phyloP scores from a whole-genome alignment of 2,888 invertebrate genomes.

The Coecobrya sp. region DNA sequence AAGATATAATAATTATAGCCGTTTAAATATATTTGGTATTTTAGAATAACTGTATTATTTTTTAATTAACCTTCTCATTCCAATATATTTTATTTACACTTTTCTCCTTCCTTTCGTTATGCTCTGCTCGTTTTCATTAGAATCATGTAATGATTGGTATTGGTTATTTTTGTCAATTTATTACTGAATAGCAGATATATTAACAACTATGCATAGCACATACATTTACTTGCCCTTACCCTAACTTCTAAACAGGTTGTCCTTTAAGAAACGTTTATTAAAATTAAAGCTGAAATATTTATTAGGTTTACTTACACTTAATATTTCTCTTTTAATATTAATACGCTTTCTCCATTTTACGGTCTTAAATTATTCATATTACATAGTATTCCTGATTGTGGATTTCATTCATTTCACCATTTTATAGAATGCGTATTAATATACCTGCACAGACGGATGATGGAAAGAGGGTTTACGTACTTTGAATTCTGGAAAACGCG shows the following conservation, averaged over 20 bases:
- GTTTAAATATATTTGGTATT: background rate
- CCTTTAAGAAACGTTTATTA: too few species aligned
- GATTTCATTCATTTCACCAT: background rate
- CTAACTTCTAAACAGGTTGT: too few species aligned
- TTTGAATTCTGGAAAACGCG: background rate
- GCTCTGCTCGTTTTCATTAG: too few species aligned
- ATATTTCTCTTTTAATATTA: too few species aligned
- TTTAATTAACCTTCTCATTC: background rate
- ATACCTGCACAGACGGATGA: conserved; percentile 30
- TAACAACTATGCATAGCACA: too few species aligned
- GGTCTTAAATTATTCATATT: background rate
- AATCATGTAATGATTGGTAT: background rate
- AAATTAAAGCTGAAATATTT: too few species aligned
- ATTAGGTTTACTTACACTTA: too few species aligned
- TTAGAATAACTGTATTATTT: background rate
- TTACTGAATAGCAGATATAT: background rate
- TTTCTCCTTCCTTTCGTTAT: background rate
- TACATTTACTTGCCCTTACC: too few species aligned
- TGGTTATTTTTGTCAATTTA: background rate
- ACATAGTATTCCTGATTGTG: background rate
- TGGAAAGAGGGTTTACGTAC: conserved; percentile 48
- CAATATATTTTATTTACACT: background rate
- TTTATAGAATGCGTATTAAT: background rate
- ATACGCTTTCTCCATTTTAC: too few species aligned
- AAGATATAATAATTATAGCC: conserved; percentile 16